These are phyloP conservation scores for Oenanthe oenanthe DNA, from an alignment of 2,113 vertebrate species.

Conservation along the genomic window DNA sequence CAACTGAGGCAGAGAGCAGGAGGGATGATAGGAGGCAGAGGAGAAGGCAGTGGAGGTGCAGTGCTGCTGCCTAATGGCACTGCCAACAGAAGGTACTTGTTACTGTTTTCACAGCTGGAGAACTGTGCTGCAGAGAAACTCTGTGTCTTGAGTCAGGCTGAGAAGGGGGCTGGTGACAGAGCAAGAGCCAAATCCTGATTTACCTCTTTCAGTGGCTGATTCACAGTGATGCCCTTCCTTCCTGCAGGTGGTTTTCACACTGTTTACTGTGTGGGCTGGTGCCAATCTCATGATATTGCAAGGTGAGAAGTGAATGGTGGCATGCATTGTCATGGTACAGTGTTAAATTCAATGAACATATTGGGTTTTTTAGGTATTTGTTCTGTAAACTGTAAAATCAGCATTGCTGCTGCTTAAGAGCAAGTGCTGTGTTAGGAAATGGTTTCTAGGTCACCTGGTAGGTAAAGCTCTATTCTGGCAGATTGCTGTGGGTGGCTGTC, in stretches of 20 bases:
- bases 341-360: not conserved
- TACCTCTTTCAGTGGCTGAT: not conserved
- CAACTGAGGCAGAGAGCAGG: fast-evolving
- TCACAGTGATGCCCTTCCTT: not conserved
- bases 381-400: not conserved
- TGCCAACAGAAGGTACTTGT: not conserved
- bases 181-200: not conserved
- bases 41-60: not conserved
- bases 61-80: not conserved
- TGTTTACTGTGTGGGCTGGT: not conserved
- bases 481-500: not conserved
- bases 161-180: not conserved
- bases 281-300: not conserved
- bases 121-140: not conserved
- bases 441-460: constrained; percentile 12
- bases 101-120: not conserved
- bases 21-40: not conserved
- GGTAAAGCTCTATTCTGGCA: not conserved
- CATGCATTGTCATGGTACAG: not conserved
- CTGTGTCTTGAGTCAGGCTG: not conserved
- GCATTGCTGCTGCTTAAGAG: not conserved
- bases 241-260: not conserved
- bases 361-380: not conserved
- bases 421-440: not conserved
- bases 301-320: not conserved